phyloP scores from a whole-genome alignment of 2,113 vertebrate species.

The Camelus dromedarius region DNA sequence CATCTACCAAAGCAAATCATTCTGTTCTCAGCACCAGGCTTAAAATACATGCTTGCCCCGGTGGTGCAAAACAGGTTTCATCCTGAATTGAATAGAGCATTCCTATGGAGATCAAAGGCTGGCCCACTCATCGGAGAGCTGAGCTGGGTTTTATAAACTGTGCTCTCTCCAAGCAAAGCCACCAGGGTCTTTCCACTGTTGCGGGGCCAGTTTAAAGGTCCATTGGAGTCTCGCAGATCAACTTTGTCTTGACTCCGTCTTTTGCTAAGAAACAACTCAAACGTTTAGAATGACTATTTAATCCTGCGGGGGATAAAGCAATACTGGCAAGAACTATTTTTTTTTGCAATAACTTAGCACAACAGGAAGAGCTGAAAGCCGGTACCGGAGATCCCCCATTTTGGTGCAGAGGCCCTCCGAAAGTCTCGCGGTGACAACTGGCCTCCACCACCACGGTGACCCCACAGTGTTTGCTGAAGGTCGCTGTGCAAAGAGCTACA shows the following conservation, averaged over 20 bases:
- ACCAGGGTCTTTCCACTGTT: background rate
- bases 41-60: background rate
- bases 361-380: background rate
- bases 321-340: background rate
- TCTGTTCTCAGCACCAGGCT: background rate
- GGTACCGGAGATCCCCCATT: background rate
- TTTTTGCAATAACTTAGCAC: background rate
- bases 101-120: background rate
- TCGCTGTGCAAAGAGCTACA: background rate
- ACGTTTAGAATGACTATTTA: background rate
- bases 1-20: background rate
- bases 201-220: background rate
- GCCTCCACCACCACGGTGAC: too few species aligned
- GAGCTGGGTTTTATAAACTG: background rate
- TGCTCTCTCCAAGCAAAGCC: background rate
- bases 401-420: too few species aligned
- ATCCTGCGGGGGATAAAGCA: background rate
- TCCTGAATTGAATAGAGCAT: background rate
- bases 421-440: too few species aligned
- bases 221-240: background rate
- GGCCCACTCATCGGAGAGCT: background rate
- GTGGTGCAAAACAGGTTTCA: background rate
- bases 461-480: background rate
- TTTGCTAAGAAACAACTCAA: conserved; percentile 9
- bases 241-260: background rate